These are phyloP conservation scores for Cyprinodon tularosa DNA, from an alignment of 2,113 vertebrate species.

Conservation along the genomic window DNA sequence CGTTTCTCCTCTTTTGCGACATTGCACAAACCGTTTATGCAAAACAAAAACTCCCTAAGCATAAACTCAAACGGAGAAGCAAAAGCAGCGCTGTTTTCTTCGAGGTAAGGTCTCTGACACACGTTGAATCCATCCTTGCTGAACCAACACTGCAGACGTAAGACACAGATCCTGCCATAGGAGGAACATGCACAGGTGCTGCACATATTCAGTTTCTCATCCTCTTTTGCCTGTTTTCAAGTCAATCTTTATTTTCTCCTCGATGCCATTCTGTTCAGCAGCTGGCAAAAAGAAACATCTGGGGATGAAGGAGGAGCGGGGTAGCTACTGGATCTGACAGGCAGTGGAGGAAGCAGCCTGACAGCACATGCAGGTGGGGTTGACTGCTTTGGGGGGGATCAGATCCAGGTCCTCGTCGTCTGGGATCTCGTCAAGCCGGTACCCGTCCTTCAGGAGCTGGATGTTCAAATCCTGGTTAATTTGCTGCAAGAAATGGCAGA, in stretches of 20 bases:
- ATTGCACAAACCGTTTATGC: conserved; percentile 2
- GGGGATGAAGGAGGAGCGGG: background rate
- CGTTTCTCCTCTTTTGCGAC: background rate
- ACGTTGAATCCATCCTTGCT: conserved; percentile 50
- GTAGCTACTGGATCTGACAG: conserved; percentile 96
- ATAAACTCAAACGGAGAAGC: conserved; percentile 37
- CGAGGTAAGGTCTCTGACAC: conserved; percentile 60
- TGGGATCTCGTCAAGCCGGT: conserved; percentile 96
- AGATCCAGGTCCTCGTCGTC: conserved; percentile 98
- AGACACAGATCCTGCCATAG: conserved; percentile 97
- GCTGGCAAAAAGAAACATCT: conserved; percentile 47
- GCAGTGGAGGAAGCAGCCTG: conserved; percentile 95
- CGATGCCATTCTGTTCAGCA: conserved; percentile 44
- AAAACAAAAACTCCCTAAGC: conserved; percentile 44
- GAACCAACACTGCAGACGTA: conserved; percentile 81
- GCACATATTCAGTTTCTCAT: conserved; percentile 46
- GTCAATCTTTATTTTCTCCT: conserved; percentile 29
- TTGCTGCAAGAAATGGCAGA: conserved; percentile 82
- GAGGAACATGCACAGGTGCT: conserved; percentile 86
- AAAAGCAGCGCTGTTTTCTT: conserved; percentile 44
- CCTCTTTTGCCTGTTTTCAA: conserved; percentile 56
- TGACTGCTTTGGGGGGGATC: conserved; percentile 96
- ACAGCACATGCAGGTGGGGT: conserved; percentile 99
- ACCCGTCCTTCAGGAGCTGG: conserved; percentile 98
- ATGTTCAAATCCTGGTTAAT: conserved; percentile 99